These are phyloP conservation scores for Patiria miniata DNA, from an alignment of 35 echinoderm and acorn worm species.

Conservation along the genomic window DNA sequence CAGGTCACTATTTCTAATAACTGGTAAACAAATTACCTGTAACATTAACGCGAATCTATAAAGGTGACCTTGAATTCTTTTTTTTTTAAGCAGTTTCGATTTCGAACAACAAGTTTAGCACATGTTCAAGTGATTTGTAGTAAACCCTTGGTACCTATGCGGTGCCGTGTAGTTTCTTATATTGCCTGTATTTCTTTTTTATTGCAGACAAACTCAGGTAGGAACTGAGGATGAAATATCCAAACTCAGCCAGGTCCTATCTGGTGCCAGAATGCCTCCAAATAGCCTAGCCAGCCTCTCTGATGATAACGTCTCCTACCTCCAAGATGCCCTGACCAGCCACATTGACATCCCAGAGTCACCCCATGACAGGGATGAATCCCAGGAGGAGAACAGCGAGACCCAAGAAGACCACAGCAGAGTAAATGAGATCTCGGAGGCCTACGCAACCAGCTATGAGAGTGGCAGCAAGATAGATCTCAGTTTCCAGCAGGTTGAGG, in stretches of 20 bases:
- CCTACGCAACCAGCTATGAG: slow-evolving; percentile 28
- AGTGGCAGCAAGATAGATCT: slow-evolving; percentile 26
- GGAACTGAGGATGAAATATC: background rate
- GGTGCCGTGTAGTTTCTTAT: too few species aligned
- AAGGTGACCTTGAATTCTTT: too few species aligned
- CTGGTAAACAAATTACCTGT: too few species aligned
- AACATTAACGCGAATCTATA: too few species aligned
- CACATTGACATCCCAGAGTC: background rate
- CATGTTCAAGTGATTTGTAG: too few species aligned
- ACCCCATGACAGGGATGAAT: background rate
- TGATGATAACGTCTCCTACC: background rate
- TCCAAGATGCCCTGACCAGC: slow-evolving; percentile 14
- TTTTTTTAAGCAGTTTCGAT: too few species aligned
- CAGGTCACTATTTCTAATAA: too few species aligned
- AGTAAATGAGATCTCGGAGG: background rate
- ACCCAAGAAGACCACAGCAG: background rate
- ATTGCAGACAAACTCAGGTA: slow-evolving; percentile 38
- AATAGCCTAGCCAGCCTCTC: slow-evolving; percentile 38
- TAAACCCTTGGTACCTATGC: too few species aligned
- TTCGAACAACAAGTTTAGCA: too few species aligned
- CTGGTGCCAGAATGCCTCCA: slow-evolving; percentile 12
- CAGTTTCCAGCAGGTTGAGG: slow-evolving; percentile 24
- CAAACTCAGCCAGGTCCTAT: background rate
- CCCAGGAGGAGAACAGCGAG: background rate
- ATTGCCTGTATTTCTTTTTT: background rate